Base-by-base conservation (phyloP, 1,140 invertebrate species). In the Calephelis virginiensis region DNA sequence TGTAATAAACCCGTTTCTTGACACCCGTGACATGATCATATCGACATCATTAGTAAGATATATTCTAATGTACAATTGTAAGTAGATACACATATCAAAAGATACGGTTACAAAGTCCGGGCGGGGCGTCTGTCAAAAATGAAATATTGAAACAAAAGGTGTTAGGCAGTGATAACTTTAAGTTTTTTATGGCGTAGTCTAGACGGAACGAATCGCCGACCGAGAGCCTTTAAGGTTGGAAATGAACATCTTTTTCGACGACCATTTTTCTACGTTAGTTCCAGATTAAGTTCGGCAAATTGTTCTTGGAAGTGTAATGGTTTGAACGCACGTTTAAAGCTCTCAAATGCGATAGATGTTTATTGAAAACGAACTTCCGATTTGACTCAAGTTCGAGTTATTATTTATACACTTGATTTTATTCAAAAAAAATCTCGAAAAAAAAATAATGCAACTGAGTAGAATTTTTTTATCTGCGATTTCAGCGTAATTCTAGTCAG, bases 251-350 rank as follows among this genome's bases (percentile, higher is more conserved):
- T 50, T 64, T 53, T 64, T 63, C 62, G 48, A 49, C 48, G 46
- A 49, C 53, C 53, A 59, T 37, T 38, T 64, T 53, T 64, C 49
- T 40, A 28, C 49, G 43, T 64, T 64, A 64, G 50, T 45, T 64
- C 38, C 63, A 64, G 63, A 56, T 56, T 56, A 40, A 14, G 11
- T 50, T n/a, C 13, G 49, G n/a, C 49, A 53, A 46, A 64, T 64
- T 64, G 63, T 64, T 64, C 63, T 40, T 37, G 43, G 63, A 64
- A 63, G 8, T n/a, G 7, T 48, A 62, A 62, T 47, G 17, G 38
- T 10, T 43, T 59, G 5, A 53, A 64, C 49, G 28, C 37, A 14
- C 13, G 11, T 53, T 28, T 38, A 49, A 45, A 37, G 17, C 12
- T 7, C 38, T 59, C 46, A 6, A n/a, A 37, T 63, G 7, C 47